phyloP scores from a whole-genome alignment of 2,797 vertebrate species.

The Tapirus indicus region DNA sequence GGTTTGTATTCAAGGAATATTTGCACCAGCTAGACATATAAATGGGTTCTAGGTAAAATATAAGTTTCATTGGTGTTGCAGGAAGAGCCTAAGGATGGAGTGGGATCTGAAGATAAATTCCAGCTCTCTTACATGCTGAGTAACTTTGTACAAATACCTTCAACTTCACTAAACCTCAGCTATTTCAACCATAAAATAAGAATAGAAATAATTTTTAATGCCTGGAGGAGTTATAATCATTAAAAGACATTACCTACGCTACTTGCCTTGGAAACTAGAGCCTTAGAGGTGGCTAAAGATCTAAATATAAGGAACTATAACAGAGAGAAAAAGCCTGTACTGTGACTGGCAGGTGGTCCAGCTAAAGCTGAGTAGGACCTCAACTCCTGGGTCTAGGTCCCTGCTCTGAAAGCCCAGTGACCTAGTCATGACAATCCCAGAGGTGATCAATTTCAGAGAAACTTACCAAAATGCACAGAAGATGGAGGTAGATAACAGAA shows the following conservation, averaged over 20 bases:
- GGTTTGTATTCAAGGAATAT: background rate
- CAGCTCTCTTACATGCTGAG: background rate
- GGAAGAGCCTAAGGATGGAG: background rate
- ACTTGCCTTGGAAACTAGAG: background rate
- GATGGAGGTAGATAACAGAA: background rate
- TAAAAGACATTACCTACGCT: conserved; percentile 1
- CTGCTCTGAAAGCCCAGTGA: background rate
- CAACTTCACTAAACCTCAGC: background rate
- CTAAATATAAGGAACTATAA: background rate
- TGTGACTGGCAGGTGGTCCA: background rate
- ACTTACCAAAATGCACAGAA: background rate
- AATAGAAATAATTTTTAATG: background rate
- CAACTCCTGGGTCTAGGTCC: background rate
- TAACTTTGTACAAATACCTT: background rate
- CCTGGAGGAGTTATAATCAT: background rate
- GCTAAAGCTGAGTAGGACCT: background rate
- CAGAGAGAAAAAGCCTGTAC: background rate
- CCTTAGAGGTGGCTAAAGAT: background rate
- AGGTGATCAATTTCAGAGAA: background rate
- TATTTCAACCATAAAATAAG: conserved; percentile 4
- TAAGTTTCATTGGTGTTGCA: background rate
- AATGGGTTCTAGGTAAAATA: background rate
- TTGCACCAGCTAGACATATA: background rate
- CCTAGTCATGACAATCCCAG: background rate
- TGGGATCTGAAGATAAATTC: background rate